Percentiles rank a stretch among this genome's conserved stretches.
Conservation (phyloP, 2,797 vertebrate species). For the Coregonus ussuriensis region DNA sequence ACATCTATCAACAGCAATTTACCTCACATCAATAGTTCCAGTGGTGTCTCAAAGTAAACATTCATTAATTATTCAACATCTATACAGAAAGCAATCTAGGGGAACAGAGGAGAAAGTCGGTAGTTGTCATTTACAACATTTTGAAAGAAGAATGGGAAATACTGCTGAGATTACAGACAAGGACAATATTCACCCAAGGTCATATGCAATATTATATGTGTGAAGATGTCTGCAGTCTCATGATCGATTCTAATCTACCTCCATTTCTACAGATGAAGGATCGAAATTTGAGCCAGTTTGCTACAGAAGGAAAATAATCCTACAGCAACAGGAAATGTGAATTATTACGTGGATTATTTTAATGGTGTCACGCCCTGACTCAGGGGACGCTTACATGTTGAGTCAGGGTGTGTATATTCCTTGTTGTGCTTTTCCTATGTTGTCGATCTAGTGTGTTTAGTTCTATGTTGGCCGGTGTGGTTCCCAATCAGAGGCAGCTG, state of each 20-base stretch:
- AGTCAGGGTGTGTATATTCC: too few species aligned
- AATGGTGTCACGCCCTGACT: too few species aligned
- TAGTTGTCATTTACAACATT: neutral
- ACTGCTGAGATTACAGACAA: neutral
- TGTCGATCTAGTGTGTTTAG: too few species aligned
- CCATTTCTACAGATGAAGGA: neutral
- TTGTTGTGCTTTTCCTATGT: too few species aligned
- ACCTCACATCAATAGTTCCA: slow-evolving; percentile 4
- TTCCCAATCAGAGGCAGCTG: too few species aligned
- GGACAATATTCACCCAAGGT: neutral
- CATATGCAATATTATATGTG: neutral
- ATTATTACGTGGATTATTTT: too few species aligned
- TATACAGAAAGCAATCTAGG: neutral
- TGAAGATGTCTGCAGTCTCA: neutral
- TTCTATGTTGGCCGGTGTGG: too few species aligned
- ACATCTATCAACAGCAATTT: slow-evolving; percentile 5
- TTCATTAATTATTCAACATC: slow-evolving; percentile 9
- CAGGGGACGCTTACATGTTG: too few species aligned
- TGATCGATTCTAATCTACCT: neutral
- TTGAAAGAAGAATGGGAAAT: neutral
- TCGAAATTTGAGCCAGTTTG: neutral
- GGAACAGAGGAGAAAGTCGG: neutral
- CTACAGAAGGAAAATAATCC: neutral
- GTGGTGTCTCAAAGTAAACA: neutral
- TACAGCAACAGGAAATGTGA: too few species aligned